Percentiles rank a stretch among this genome's conserved stretches.
These are phyloP conservation scores for Dermatophagoides farinae DNA, from an alignment of 1,140 invertebrate genomes.

Conservation along the genomic window DNA sequence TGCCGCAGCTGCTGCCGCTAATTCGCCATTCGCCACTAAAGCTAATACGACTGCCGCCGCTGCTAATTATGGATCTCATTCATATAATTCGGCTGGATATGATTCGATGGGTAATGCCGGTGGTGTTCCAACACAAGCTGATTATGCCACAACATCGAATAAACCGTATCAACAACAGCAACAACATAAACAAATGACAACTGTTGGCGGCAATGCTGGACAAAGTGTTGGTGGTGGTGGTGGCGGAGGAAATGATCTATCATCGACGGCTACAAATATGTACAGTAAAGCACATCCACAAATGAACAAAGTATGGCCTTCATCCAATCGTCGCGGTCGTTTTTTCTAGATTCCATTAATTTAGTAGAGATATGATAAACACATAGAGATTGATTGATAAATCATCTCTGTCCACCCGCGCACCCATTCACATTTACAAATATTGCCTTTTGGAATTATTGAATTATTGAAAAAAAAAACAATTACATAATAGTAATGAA, in stretches of 20 bases:
- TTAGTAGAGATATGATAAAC: neutral
- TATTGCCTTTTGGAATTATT: too few species aligned
- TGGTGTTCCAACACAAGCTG: too few species aligned
- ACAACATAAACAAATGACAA: slow-evolving; percentile 4
- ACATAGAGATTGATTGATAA: too few species aligned
- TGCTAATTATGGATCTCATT: slow-evolving; percentile 15
- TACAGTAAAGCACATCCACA: slow-evolving; percentile 9
- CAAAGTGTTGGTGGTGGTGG: neutral
- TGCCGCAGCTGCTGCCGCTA: neutral
- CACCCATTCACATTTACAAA: too few species aligned
- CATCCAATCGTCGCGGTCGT: too few species aligned
- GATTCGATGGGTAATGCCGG: slow-evolving; percentile 5
- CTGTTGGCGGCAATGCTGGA: neutral
- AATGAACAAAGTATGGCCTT: slow-evolving; percentile 9
- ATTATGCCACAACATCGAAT: neutral
- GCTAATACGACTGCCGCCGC: slow-evolving; percentile 3
- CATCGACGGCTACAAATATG: neutral
- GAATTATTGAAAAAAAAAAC: too few species aligned
- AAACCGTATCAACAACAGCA: slow-evolving; percentile 7
- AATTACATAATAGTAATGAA: too few species aligned
- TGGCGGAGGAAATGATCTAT: neutral
- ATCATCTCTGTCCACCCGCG: too few species aligned
- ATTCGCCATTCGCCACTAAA: neutral
- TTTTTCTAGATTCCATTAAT: neutral
- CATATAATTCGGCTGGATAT: slow-evolving; percentile 10